Conservation (phyloP, 2,113 vertebrate species). For the Podiceps cristatus region DNA sequence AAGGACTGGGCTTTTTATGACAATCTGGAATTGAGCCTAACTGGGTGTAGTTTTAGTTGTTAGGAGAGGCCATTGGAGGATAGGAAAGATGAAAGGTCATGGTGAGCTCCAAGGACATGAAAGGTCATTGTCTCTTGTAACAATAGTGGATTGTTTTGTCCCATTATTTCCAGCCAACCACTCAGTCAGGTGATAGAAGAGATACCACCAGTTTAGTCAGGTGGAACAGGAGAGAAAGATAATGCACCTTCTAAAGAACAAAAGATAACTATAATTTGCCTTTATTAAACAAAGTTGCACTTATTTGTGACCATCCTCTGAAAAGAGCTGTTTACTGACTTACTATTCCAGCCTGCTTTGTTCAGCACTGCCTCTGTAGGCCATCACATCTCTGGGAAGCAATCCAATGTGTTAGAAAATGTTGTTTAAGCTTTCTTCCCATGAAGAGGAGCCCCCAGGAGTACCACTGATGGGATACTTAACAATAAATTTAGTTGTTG, state of each 20-base stretch:
- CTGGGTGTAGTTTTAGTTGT: conserved; percentile 88
- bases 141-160: conserved; percentile 86
- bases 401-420: conserved; percentile 78
- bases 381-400: conserved; percentile 78
- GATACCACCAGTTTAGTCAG: conserved; percentile 82
- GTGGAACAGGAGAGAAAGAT: conserved; percentile 76
- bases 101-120: conserved; percentile 87
- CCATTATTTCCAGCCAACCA: conserved; percentile 78
- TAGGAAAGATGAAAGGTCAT: conserved; percentile 88
- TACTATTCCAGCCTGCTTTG: conserved; percentile 65
- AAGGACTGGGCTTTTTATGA: conserved; percentile 94
- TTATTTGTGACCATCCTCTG: conserved; percentile 71
- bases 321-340: conserved; percentile 68
- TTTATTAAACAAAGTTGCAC: conserved; percentile 74
- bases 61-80: conserved; percentile 86
- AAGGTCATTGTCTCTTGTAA: conserved; percentile 83
- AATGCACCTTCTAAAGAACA: conserved; percentile 60
- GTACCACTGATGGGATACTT: conserved; percentile 77
- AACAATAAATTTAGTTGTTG: conserved; percentile 80
- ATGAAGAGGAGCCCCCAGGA: conserved; percentile 73
- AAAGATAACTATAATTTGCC: conserved; percentile 58
- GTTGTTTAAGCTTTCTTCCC: conserved; percentile 82
- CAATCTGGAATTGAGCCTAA: conserved; percentile 93
- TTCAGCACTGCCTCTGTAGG: conserved; percentile 72
- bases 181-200: conserved; percentile 80